Percentiles rank a stretch among this genome's conserved stretches.
phyloP scores from a whole-genome alignment of 2,888 invertebrate genomes.

The Labia minor region DNA sequence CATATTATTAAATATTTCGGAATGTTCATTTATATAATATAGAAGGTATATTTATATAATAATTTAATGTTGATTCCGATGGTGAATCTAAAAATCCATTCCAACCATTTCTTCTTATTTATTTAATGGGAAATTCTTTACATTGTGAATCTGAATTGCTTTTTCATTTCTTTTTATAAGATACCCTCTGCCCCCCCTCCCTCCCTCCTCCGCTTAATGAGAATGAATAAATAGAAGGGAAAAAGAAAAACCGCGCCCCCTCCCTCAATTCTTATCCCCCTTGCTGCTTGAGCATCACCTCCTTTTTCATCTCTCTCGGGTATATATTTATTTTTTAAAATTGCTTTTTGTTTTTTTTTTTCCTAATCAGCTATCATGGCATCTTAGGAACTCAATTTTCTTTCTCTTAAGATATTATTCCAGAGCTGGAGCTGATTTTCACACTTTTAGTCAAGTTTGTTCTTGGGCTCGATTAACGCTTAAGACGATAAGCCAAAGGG shows the following conservation, averaged over 20 bases:
- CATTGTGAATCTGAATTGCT: conserved; percentile 1
- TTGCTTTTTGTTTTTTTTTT: neutral
- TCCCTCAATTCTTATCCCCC: no score
- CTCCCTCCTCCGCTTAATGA: neutral
- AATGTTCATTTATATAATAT: no score
- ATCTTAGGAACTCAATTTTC: conserved; percentile 13
- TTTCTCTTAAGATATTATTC: conserved; percentile 1
- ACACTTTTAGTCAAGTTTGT: neutral
- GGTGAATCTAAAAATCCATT: neutral
- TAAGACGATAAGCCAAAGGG: conserved; percentile 3
- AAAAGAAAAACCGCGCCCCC: no score
- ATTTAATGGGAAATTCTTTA: conserved; percentile 13
- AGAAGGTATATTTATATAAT: no score
- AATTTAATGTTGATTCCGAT: no score
- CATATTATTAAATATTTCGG: no score
- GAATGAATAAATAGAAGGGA: no score
- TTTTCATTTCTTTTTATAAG: neutral
- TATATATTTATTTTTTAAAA: neutral
- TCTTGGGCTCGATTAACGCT: conserved; percentile 13
- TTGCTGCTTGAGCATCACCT: no score
- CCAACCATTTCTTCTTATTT: neutral
- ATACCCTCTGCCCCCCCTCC: neutral
- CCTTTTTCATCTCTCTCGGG: neutral
- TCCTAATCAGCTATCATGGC: conserved; percentile 7
- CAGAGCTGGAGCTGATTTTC: neutral